phyloP scores from a whole-genome alignment of 2,113 vertebrate species.

The Siniperca knerii region DNA sequence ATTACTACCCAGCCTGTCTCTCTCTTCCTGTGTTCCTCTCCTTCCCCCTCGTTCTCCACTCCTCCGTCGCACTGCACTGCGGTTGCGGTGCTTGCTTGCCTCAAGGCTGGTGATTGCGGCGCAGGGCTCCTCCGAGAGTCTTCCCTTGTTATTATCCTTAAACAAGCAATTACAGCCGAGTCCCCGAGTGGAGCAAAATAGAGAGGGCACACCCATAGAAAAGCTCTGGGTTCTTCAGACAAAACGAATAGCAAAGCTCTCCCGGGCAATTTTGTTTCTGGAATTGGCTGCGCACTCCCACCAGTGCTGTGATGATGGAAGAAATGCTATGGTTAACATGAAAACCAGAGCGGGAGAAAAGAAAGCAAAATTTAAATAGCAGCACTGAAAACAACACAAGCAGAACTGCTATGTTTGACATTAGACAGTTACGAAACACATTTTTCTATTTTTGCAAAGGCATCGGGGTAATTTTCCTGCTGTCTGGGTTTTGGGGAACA shows the following conservation, averaged over 20 bases:
- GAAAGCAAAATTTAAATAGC: conserved; percentile 66
- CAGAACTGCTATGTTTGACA: conserved; percentile 61
- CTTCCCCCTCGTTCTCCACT: conserved; percentile 37
- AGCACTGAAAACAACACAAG: conserved; percentile 46
- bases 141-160: conserved; percentile 84
- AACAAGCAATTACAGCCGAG: conserved; percentile 80
- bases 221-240: conserved; percentile 67
- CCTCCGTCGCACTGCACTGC: conserved; percentile 66
- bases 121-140: conserved; percentile 70
- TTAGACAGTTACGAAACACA: conserved; percentile 63
- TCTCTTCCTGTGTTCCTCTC: conserved; percentile 45
- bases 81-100: conserved; percentile 68
- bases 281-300: conserved; percentile 41
- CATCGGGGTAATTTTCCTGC: conserved; percentile 60
- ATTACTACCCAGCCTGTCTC: conserved; percentile 74
- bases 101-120: conserved; percentile 74
- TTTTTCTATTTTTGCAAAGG: conserved; percentile 60
- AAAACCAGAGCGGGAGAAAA: conserved; percentile 51
- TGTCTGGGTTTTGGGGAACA: conserved; percentile 50
- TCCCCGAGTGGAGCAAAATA: conserved; percentile 72
- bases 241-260: conserved; percentile 53
- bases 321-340: conserved; percentile 50
- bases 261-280: conserved; percentile 55
- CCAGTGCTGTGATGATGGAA: conserved; percentile 47
- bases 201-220: conserved; percentile 76